Evolutionary conservation across 2,888 invertebrate species (phyloP).

Genomic region (Melieria crassipennis): DNA sequence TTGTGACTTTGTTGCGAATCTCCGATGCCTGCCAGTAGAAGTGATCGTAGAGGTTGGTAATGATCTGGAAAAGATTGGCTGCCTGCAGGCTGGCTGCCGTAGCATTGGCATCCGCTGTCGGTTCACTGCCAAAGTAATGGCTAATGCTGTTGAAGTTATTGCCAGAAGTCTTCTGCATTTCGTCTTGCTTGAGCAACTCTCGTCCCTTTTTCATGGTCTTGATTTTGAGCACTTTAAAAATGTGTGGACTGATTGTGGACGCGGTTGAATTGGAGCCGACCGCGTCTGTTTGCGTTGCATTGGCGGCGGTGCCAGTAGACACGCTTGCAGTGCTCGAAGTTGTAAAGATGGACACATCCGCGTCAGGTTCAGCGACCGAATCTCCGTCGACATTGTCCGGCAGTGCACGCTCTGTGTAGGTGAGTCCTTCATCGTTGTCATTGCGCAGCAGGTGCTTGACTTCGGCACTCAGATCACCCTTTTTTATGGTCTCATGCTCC

Average conservation of each 20-base stretch:
- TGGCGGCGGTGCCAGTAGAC: conserved; percentile 32
- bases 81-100: conserved; percentile 48
- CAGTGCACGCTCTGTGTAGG: conserved; percentile 32
- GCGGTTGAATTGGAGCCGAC: conserved; percentile 26
- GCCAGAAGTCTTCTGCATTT: conserved; percentile 50
- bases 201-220: conserved; percentile 57
- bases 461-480: conserved; percentile 58
- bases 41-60: conserved; percentile 64
- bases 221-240: conserved; percentile 58
- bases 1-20: conserved; percentile 66
- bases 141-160: conserved; percentile 62
- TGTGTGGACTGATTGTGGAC: conserved; percentile 52
- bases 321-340: conserved; percentile 25
- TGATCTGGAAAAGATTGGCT: conserved; percentile 60
- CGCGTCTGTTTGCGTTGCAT: conserved; percentile 28
- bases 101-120: conserved; percentile 33
- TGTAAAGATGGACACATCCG: conserved; percentile 32
- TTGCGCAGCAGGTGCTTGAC: conserved; percentile 56
- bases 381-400: neutral
- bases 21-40: conserved; percentile 63
- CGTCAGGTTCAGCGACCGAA: conserved; percentile 37
- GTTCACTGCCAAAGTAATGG: conserved; percentile 50
- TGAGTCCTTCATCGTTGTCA: conserved; percentile 35
- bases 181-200: conserved; percentile 57
- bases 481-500: conserved; percentile 58